A percentile compares a stretch with the other conserved stretches of the same genome.
Conservation (phyloP, 2,888 invertebrate genomes). For the Leucophenga maculata region DNA sequence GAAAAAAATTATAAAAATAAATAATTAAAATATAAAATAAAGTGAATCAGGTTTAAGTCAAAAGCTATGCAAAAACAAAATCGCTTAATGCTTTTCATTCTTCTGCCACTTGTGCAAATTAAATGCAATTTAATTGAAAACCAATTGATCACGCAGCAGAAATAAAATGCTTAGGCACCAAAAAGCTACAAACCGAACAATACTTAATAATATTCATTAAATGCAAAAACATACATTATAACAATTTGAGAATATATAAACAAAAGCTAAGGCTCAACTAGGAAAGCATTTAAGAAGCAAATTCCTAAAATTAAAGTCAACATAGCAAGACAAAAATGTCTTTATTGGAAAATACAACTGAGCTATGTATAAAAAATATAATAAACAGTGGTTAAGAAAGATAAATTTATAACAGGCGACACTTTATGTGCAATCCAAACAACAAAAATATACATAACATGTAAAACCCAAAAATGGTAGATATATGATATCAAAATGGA, state of each 20-base stretch:
- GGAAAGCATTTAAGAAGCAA: conserved; percentile 4
- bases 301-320: not conserved
- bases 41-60: not conserved
- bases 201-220: not conserved
- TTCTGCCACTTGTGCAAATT: not conserved
- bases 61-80: not conserved
- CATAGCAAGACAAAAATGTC: not conserved
- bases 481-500: not conserved
- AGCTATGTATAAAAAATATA: not conserved
- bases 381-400: not conserved
- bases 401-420: too few species aligned
- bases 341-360: not conserved
- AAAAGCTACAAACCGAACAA: conserved; percentile 57
- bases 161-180: conserved; percentile 59
- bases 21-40: conserved; percentile 29
- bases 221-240: not conserved
- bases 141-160: conserved; percentile 55
- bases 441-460: not conserved
- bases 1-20: conserved; percentile 28
- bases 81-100: conserved; percentile 5
- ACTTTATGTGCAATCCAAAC: not conserved
- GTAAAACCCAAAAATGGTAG: not conserved
- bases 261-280: conserved; percentile 16
- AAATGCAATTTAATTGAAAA: not conserved
- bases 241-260: not conserved